phyloP scores from a whole-genome alignment of 2,113 vertebrate genomes.

The Serilophus lunatus region DNA sequence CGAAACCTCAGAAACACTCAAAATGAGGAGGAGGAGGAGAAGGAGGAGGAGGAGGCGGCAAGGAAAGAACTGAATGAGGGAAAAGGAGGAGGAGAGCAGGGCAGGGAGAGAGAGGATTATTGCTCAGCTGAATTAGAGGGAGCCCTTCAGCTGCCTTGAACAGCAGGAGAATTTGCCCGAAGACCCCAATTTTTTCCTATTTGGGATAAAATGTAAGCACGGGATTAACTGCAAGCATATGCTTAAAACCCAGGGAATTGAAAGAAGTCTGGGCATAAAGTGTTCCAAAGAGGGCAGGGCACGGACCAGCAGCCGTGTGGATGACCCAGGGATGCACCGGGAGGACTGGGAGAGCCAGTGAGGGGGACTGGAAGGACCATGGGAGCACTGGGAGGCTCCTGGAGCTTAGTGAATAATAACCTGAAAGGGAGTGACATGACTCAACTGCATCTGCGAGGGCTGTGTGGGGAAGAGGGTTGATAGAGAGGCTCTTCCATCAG shows the following conservation, averaged over 20 bases:
- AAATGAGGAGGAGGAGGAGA: background rate
- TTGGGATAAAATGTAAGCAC: slow-evolving; percentile 42
- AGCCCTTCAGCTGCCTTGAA: slow-evolving; percentile 45
- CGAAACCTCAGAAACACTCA: background rate
- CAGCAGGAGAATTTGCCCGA: slow-evolving; percentile 59
- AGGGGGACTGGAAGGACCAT: background rate
- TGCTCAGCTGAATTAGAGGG: slow-evolving; percentile 24
- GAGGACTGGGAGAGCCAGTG: background rate
- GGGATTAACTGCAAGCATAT: slow-evolving; percentile 52
- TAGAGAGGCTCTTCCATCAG: background rate
- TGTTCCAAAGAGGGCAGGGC: background rate
- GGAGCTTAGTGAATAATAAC: background rate
- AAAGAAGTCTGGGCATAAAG: background rate
- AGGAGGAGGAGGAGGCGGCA: background rate
- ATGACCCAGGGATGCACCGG: background rate
- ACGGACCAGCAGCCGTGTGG: fast-evolving
- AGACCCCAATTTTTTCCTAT: slow-evolving; percentile 49
- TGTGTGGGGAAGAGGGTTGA: background rate
- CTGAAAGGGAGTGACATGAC: background rate
- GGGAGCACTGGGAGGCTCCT: background rate
- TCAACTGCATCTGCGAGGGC: background rate
- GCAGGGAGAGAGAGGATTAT: slow-evolving; percentile 36
- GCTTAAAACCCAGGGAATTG: slow-evolving; percentile 42
- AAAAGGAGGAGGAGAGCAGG: background rate
- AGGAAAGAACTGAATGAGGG: background rate